Conservation (phyloP, 2,113 vertebrate genomes). For the Gnathonemus longibarbis region DNA sequence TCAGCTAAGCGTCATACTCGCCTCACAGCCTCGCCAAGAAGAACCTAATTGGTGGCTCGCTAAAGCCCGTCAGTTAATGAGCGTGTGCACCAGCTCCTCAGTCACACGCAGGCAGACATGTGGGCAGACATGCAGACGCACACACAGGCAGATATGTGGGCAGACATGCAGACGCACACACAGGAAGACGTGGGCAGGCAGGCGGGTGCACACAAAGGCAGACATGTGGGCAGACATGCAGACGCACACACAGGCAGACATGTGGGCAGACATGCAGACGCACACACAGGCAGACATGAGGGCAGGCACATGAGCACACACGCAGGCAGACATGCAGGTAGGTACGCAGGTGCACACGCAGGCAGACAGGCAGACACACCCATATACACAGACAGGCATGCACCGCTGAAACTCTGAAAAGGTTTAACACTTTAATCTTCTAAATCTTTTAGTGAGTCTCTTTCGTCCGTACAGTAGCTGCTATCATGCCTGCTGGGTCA, state of each 20-base stretch:
- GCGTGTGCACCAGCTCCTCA: not conserved
- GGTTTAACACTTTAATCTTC: not conserved
- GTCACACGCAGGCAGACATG: not conserved
- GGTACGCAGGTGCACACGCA: too few species aligned
- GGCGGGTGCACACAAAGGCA: too few species aligned
- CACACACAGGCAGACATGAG: not conserved
- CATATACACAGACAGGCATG: not conserved
- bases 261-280: rapidly evolving
- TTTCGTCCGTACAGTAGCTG: not conserved
- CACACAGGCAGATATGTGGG: not conserved
- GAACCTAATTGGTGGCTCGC: not conserved
- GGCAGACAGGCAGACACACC: not conserved
- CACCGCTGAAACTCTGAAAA: not conserved
- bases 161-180: not conserved
- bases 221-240: too few species aligned
- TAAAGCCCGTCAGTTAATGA: not conserved
- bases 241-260: not conserved
- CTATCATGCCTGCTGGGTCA: not conserved
- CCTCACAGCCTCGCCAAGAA: not conserved
- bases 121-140: not conserved
- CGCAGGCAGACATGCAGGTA: not conserved
- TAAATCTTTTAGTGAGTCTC: not conserved
- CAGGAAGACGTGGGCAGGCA: too few species aligned
- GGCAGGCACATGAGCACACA: rapidly evolving
- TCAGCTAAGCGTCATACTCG: not conserved